Base-by-base conservation (phyloP, 2,797 vertebrate species). In the Neosilurus mollespiculum region DNA sequence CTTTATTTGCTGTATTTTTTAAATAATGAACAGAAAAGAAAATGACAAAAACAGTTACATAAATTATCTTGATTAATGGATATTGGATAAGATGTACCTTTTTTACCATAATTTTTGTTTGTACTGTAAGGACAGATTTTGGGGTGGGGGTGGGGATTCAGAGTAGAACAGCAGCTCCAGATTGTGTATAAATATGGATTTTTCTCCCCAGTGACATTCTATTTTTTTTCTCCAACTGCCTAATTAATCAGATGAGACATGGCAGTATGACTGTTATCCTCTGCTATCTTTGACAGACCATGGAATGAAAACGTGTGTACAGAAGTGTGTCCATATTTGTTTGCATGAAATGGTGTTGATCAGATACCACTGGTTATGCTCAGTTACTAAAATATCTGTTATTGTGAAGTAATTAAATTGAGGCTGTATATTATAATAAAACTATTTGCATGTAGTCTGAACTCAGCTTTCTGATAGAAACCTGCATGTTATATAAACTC, bases 1-100 rank as follows among this genome's bases (percentile, higher is more conserved):
- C 89, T 90, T 92, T 88, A 89, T 86, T 90, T 54, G 10, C 85
- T 89, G 90, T 89, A 86, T 92, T 89, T 93, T 92, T 89, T 93
- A 93, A 94, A 93, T 93, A 91, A 93, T 43, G 18, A 58, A 75
- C 26, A 30, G 88, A 86, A 89, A 87, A 90, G 58, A 89, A 92
- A 91, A 92, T 87, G 75, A 86, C 83, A 79, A 71, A 84, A 85
- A 85, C 30, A 30, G 30, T 30, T 30, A 30, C 30, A 30, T 30
- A 30, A 30, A 30, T 30, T 30, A 30, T 30, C 30, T 30, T 30
- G 30, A 30, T 30, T 30, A 30, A 30, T 30, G 30, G 30, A 30
- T 30, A 30, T 30, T 30, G 30, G 30, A 11, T 51, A 61, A 61
- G n/a, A 54, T 24, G 62, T 53, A 11, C 43, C 53, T 54, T 49